These are phyloP conservation scores for Orchesella flavescens DNA, from an alignment of 2,888 invertebrate species.

Conservation along the genomic window DNA sequence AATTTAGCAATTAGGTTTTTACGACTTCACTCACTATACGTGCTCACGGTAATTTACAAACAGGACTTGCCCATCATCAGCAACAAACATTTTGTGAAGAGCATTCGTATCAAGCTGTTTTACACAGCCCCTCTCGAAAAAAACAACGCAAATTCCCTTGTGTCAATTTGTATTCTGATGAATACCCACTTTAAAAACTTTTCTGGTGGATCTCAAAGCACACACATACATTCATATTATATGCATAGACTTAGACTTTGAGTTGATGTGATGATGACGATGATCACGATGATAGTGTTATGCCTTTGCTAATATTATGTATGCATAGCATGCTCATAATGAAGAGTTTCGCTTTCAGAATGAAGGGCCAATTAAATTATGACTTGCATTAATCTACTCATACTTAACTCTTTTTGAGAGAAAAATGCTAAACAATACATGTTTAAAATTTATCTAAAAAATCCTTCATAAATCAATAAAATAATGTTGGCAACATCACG, in stretches of 20 bases:
- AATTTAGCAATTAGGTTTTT: conserved; percentile 67
- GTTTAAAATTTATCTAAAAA: too few relatives aligned
- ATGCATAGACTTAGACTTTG: too few relatives aligned
- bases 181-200: conserved; percentile 38
- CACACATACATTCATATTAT: too few relatives aligned
- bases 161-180: conserved; percentile 60
- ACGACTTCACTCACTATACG: conserved; percentile 63
- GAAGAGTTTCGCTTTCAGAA: conserved; percentile 58
- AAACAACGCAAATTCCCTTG: conserved; percentile 37
- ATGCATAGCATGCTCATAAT: conserved; percentile 39
- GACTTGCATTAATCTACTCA: conserved; percentile 56
- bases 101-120: background rate
- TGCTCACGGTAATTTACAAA: conserved; percentile 62
- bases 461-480: too few relatives aligned
- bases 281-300: conserved; percentile 20
- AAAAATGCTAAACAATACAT: background rate
- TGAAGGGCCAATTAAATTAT: conserved; percentile 60
- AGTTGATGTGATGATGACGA: conserved; percentile 30
- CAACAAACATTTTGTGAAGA: conserved; percentile 25
- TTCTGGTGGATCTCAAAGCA: conserved; percentile 48
- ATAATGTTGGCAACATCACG: too few relatives aligned
- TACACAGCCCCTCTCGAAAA: background rate
- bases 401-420: background rate
- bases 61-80: conserved; percentile 55
- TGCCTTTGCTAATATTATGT: background rate